Percentiles rank a stretch among this genome's conserved stretches.
phyloP scores from a whole-genome alignment of 2,888 invertebrate species.

The Thysanoteuthis rhombus region DNA sequence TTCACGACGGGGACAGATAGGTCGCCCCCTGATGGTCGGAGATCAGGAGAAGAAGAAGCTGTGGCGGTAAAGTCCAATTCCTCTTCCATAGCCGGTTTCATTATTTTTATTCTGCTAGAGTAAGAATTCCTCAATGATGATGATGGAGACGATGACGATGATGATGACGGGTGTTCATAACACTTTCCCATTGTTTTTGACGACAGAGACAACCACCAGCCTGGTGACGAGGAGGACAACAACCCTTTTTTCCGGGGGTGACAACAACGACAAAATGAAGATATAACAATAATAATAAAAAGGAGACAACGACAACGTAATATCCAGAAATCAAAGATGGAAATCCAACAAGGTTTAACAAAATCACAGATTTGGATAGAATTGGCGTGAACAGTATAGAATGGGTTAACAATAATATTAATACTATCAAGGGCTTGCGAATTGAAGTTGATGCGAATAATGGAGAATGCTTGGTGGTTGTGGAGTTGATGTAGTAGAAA shows the following conservation, averaged over 20 bases:
- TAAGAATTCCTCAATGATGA: neutral
- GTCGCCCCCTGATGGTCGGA: neutral
- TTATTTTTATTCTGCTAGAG: constrained; percentile 14
- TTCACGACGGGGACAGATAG: constrained; percentile 16
- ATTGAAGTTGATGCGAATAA: neutral
- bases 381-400: neutral
- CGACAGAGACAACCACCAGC: neutral
- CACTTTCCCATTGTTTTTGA: constrained; percentile 29
- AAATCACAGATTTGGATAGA: neutral
- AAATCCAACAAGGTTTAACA: neutral
- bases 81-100: constrained; percentile 22
- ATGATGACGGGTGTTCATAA: neutral
- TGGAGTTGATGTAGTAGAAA: neutral
- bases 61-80: constrained; percentile 22
- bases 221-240: neutral
- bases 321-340: neutral
- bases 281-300: neutral
- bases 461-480: neutral
- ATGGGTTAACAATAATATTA: neutral
- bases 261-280: too few relatives aligned
- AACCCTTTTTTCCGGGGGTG: neutral
- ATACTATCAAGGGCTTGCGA: neutral
- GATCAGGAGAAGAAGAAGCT: neutral
- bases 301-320: neutral
- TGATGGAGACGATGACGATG: neutral